Conservation (phyloP, 2,113 vertebrate species). For the Athene cunicularia region DNA sequence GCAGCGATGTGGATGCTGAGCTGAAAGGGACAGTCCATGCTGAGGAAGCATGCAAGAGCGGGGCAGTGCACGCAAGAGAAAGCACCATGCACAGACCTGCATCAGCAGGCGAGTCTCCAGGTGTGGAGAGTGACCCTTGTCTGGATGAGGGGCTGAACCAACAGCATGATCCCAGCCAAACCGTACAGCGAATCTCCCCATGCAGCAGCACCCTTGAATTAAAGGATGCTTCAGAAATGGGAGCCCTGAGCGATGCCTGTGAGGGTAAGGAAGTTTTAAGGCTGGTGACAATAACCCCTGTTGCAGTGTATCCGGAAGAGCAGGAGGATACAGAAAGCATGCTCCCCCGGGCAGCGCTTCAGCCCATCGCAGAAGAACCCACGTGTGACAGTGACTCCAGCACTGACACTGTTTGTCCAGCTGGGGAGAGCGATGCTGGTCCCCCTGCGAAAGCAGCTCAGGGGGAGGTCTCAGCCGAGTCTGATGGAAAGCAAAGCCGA, state of each 20-base stretch:
- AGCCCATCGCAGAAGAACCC: conserved; percentile 51
- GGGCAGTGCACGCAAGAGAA: not conserved
- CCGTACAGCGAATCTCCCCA: not conserved
- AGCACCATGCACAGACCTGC: not conserved
- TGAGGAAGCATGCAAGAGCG: not conserved
- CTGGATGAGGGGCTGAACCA: not conserved
- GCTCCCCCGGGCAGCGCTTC: not conserved
- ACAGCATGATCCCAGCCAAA: not conserved
- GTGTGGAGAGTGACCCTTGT: not conserved
- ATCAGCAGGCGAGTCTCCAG: not conserved
- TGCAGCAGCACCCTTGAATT: not conserved
- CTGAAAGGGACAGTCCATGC: not conserved
- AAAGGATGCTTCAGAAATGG: not conserved
- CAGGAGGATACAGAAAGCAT: not conserved
- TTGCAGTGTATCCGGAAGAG: not conserved
- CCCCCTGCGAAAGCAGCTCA: not conserved
- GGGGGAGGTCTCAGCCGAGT: not conserved
- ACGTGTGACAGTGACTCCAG: conserved; percentile 46
- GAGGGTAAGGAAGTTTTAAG: not conserved
- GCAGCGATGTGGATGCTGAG: not conserved
- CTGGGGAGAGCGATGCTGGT: accelerated
- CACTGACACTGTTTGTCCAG: not conserved
- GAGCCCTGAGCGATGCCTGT: not conserved
- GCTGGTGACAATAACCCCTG: not conserved
- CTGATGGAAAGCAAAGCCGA: not conserved